Conservation (phyloP, 64 coral and sea anemone genomes). For the Dendrophyllia cribrosa region DNA sequence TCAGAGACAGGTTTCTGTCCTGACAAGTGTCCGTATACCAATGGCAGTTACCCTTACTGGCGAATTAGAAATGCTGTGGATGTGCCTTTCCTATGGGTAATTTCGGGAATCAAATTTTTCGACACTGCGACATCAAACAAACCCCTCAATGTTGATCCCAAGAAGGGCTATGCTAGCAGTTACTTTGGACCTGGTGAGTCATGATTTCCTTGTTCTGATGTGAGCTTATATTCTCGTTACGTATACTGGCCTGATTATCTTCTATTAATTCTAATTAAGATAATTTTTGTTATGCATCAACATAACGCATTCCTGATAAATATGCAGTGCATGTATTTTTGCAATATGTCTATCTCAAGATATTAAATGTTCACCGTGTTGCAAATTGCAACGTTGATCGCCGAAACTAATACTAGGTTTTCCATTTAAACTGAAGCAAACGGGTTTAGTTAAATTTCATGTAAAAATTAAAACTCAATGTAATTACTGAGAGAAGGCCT, state of each 20-base stretch:
- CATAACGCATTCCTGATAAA: too few species aligned
- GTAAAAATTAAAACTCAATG: too few species aligned
- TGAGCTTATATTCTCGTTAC: neutral
- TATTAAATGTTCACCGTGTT: too few species aligned
- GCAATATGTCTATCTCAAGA: too few species aligned
- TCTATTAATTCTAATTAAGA: too few species aligned
- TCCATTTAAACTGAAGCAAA: too few species aligned
- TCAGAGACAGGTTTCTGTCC: conserved; percentile 84
- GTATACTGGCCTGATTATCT: neutral
- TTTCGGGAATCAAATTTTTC: conserved; percentile 90
- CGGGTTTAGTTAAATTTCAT: too few species aligned
- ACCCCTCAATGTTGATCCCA: conserved; percentile 78
- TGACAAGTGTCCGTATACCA: conserved; percentile 91
- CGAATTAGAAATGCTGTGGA: conserved; percentile 92
- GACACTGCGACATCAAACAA: conserved; percentile 85
- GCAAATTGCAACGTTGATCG: too few species aligned
- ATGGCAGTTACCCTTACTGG: conserved; percentile 98
- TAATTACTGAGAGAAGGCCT: too few species aligned
- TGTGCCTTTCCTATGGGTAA: conserved; percentile 87
- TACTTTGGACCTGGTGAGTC: conserved; percentile 96
- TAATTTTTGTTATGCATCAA: too few species aligned
- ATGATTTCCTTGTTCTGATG: neutral
- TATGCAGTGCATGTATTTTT: too few species aligned
- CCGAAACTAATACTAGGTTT: too few species aligned
- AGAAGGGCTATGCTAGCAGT: conserved; percentile 89